Evolutionary conservation across 2,113 vertebrate genomes (phyloP), one percentile per base, ranked within the genome.

Genomic region (Varanus salvator): DNA sequence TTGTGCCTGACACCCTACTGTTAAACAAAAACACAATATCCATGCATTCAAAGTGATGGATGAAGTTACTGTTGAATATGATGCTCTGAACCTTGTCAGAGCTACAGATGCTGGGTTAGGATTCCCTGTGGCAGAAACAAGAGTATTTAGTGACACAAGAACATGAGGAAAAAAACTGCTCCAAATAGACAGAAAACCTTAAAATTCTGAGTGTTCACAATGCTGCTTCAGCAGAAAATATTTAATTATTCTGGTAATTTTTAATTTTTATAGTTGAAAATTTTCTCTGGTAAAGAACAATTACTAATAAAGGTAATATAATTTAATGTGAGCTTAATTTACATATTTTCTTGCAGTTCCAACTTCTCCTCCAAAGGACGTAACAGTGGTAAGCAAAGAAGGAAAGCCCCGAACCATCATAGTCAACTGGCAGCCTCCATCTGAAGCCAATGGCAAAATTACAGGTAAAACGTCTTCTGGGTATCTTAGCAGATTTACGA

Each of bases 361-460:
- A 72, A 98, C 98, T 92, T 99, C 99, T 17, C 98, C 99, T 31
- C 99, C 99, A 3, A 99, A 99, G 95, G 99, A 99, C 23, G 98
- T 99, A 96, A 99, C 99, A 0, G 99, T 99, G 89, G 98, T 99
- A 93, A 99, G 99, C 98, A 99, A 99, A 96, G 99, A 99, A 95
- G 98, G 98, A 77, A 99, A 99, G 19, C 99, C 99, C 17, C 98
- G 98, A 77, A 99, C 98, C 80, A 99, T 99, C 85, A 99, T 99
- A 38, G 98, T 99, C 6, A 99, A 99, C 97, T 99, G 99, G 99
- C 99, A 99, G 96, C 99, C 99, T 29, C 99, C 99, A 0, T 99
- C 99, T 0, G 99, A 99, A 95, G 99, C 99, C 95, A 99, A 99
- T 0, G 99, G 99, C 88, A 99, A 99, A 93, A 99, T 99, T 88